phyloP scores from a whole-genome alignment of 2,797 vertebrate species.

The Ciconia nigra region DNA sequence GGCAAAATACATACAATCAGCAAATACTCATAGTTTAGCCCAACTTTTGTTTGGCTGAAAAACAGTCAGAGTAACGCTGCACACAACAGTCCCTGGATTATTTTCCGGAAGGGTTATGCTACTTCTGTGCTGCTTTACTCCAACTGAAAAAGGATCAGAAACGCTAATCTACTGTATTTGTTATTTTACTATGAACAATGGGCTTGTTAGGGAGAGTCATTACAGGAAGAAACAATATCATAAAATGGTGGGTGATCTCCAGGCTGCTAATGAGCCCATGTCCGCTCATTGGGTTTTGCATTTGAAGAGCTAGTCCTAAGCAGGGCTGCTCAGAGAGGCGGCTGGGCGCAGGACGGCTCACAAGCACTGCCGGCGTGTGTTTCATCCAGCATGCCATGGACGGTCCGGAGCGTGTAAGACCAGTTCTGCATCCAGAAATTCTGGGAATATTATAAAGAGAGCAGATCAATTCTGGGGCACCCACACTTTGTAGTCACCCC shows the following conservation, averaged over 20 bases:
- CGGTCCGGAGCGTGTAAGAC: fast-evolving
- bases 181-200: not conserved
- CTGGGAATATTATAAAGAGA: not conserved
- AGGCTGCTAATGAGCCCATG: not conserved
- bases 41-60: not conserved
- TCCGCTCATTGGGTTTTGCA: too few species aligned
- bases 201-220: not conserved
- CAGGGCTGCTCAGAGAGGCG: not conserved
- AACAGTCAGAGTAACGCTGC: not conserved
- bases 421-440: not conserved
- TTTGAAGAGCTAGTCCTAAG: not conserved
- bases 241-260: not conserved
- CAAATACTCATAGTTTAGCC: not conserved
- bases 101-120: not conserved
- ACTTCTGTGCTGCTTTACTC: not conserved
- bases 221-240: not conserved
- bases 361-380: fast-evolving
- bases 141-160: not conserved
- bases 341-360: not conserved
- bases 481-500: not conserved
- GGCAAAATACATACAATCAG: not conserved
- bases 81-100: not conserved
- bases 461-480: not conserved
- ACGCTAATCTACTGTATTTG: not conserved
- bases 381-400: not conserved